These are phyloP conservation scores for Enteromius afrohamiltoni DNA, from an alignment of 2,797 vertebrate species.

Conservation along the genomic window DNA sequence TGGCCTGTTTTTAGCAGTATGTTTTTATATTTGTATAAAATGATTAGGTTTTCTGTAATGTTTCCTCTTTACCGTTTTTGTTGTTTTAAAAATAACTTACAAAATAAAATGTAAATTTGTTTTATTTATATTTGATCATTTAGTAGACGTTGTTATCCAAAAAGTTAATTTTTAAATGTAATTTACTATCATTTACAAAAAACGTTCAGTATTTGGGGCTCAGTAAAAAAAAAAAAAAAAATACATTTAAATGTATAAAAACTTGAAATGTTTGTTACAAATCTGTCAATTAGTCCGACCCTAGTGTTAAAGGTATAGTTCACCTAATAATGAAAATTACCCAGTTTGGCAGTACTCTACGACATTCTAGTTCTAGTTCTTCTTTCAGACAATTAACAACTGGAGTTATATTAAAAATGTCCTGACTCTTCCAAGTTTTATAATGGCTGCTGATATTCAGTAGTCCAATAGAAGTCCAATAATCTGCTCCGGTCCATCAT, in stretches of 20 bases:
- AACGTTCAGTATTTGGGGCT: background rate
- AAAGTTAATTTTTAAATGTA: too few species aligned
- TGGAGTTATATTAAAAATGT: background rate
- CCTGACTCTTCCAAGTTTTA: background rate
- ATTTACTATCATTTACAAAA: too few species aligned
- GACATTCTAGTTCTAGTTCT: background rate
- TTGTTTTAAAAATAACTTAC: background rate
- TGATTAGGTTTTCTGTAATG: too few species aligned
- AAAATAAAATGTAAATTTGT: background rate
- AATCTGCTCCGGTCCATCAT: background rate
- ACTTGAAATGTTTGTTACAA: too few species aligned
- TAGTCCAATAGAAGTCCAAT: background rate
- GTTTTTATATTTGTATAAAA: background rate
- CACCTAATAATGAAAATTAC: background rate
- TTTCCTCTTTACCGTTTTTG: background rate
- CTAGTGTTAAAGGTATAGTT: background rate
- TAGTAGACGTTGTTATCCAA: background rate
- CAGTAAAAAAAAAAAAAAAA: too few species aligned
- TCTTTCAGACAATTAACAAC: background rate
- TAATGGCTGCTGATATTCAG: background rate
- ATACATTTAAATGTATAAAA: too few species aligned
- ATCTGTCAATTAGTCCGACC: too few species aligned
- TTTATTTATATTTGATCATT: background rate
- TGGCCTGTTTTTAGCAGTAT: background rate
- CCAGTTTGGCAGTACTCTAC: background rate